Conservation (phyloP, 2,888 invertebrate genomes). For the Criorhina ranunculi region DNA sequence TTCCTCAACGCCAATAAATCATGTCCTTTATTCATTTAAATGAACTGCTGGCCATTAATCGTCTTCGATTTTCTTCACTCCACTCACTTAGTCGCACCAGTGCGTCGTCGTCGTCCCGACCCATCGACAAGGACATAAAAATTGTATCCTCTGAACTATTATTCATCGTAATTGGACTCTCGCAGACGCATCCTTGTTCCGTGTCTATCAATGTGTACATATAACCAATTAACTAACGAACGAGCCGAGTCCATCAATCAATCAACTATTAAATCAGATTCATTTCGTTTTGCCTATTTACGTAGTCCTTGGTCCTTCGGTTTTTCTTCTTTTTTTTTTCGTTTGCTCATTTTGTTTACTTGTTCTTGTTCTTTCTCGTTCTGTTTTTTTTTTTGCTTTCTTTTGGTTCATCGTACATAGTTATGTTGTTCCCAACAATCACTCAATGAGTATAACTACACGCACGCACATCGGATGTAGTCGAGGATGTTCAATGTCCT, state of each 20-base stretch:
- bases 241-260: conserved; percentile 64
- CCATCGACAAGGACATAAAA: conserved; percentile 30
- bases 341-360: background rate
- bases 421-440: conserved; percentile 30
- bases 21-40: conserved; percentile 50
- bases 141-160: conserved; percentile 64
- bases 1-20: conserved; percentile 54
- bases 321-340: background rate
- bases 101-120: background rate
- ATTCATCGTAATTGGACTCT: conserved; percentile 72
- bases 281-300: conserved; percentile 37
- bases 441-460: conserved; percentile 41
- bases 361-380: background rate
- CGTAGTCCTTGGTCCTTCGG: conserved; percentile 14
- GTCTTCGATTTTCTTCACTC: conserved; percentile 56
- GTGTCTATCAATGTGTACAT: conserved; percentile 28
- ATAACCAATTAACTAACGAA: conserved; percentile 59
- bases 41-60: conserved; percentile 60
- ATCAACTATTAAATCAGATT: conserved; percentile 75
- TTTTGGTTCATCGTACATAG: background rate
- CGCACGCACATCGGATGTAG: conserved; percentile 9
- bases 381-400: background rate
- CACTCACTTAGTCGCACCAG: background rate
- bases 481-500: conserved; percentile 43
- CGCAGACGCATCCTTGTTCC: conserved; percentile 49